A percentile compares a stretch with the other conserved stretches of the same genome.
Evolutionary conservation across 2,113 vertebrate species (phyloP).

Genomic region (Xiphorhynchus elegans): DNA sequence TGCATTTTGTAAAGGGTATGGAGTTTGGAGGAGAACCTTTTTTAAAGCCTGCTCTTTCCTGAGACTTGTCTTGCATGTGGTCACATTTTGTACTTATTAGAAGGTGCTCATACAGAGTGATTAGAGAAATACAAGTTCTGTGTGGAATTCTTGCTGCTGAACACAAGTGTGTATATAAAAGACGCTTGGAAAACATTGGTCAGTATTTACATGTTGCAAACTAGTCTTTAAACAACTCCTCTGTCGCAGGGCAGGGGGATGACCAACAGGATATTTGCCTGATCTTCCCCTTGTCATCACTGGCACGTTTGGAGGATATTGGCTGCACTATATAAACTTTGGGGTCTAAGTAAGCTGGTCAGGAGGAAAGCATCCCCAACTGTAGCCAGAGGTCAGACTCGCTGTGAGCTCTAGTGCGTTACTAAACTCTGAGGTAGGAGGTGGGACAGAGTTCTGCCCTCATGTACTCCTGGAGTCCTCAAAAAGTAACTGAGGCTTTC

Average conservation of each 20-base stretch:
- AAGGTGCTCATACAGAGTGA: neutral
- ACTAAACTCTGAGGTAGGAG: neutral
- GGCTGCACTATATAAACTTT: neutral
- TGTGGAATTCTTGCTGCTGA: neutral
- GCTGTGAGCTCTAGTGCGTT: fast-evolving
- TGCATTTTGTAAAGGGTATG: neutral
- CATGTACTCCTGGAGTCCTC: neutral
- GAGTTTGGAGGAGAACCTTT: neutral
- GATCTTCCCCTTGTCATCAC: neutral
- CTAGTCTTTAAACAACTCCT: neutral
- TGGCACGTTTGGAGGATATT: neutral
- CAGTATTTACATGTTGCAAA: neutral
- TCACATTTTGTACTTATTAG: neutral
- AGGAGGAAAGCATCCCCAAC: neutral
- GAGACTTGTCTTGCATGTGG: neutral
- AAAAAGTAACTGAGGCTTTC: neutral
- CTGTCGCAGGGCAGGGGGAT: neutral
- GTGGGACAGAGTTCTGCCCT: neutral
- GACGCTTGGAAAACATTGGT: neutral
- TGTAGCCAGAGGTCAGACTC: fast-evolving
- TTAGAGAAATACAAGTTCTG: neutral
- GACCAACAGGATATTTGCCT: neutral
- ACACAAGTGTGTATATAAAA: neutral
- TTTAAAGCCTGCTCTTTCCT: neutral
- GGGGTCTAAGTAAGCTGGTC: neutral